phyloP scores from a whole-genome alignment of 2,888 invertebrate species.

The Vannuccia rotundouncinata region DNA sequence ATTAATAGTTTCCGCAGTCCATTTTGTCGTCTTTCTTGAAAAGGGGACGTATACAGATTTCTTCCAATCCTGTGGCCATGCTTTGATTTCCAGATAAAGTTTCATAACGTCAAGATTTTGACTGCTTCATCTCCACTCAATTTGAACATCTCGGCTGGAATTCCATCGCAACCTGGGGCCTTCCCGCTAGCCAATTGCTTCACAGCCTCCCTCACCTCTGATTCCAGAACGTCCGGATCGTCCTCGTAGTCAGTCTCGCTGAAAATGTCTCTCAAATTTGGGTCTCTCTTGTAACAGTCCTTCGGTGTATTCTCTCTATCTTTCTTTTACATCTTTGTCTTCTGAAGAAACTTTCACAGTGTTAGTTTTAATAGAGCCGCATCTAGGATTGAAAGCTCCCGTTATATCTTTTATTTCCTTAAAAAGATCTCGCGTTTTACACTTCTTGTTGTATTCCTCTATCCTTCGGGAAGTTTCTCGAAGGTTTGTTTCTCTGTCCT shows the following conservation, averaged over 20 bases:
- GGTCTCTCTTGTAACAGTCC: not conserved
- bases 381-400: slow-evolving; percentile 10
- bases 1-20: not conserved
- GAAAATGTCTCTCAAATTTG: not conserved
- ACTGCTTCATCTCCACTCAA: not conserved
- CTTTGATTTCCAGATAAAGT: not conserved
- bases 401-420: not conserved
- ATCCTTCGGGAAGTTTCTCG: not conserved
- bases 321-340: slow-evolving; percentile 9
- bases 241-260: not conserved
- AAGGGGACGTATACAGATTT: not conserved
- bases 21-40: slow-evolving; percentile 4
- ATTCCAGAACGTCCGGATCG: not conserved
- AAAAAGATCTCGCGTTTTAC: slow-evolving; percentile 16
- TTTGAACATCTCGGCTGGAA: not conserved
- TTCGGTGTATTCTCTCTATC: slow-evolving; percentile 1
- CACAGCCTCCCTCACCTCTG: not conserved
- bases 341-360: not conserved
- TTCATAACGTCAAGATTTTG: not conserved
- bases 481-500: not conserved
- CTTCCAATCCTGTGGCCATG: slow-evolving; percentile 8
- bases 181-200: not conserved
- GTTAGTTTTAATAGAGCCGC: not conserved
- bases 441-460: slow-evolving; percentile 5
- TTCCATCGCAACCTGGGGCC: not conserved